Base-by-base conservation (phyloP, 2,797 vertebrate species). In the Mormyrops attenuatus region DNA sequence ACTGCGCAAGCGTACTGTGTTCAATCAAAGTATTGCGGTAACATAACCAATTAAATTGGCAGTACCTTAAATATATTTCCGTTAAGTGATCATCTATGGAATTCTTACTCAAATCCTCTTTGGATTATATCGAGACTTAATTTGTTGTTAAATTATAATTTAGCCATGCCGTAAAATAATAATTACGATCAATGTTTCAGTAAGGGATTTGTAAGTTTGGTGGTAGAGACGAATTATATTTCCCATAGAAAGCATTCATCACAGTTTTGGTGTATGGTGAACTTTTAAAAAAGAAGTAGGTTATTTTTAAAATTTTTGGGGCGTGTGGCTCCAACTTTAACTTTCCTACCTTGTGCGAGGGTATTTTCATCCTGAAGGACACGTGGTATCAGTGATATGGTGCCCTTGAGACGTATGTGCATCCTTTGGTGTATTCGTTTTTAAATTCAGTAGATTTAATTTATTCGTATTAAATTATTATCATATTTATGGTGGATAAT, bases 1-100 rank as follows among this genome's bases (percentile, higher is more conserved):
- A 85, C 77, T 50, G 93, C 95, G 95, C 95, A 92, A 0, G 95
- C 96, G 96, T 95, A 94, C 0, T 7, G 52, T n/a, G 34, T 55
- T 89, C 94, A 95, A 95, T 95, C 94, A 94, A 90, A 86, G 91
- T 60, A 87, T 90, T 91, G 90, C 90, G 92, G 92, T 89, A 88
- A 92, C 50, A 44, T 44, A 5, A 55, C 38, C 93, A 95, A 95
- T 95, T 94, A 93, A 94, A 94, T 84, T 77, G 89, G 20, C 90
- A 91, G 91, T 93, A 73, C 66, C 41, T 20, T 9, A 80, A 82
- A 82, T 82, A 47, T 82, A 82, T 82, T 44, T 47, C 7, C 8
- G 20, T 47, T 44, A 47, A 44, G 20, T 82, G 41, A 47, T 82
- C 41, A 82, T 82, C 41, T 82, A 22, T 47, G 77, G 17, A 47